Base-by-base conservation (phyloP, 2,888 invertebrate genomes). In the Nephrotoma guestfalica region DNA sequence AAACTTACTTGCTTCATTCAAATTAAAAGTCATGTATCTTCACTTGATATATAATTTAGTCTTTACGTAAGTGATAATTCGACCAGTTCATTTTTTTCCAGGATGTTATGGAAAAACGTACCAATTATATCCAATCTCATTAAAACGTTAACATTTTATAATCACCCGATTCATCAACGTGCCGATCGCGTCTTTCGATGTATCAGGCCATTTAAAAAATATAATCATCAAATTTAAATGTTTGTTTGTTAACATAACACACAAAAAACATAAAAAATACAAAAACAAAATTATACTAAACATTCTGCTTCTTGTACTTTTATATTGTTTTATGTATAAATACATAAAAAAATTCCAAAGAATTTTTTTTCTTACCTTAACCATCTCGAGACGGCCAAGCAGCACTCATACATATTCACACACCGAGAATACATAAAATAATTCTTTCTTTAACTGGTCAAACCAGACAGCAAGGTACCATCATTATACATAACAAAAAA, bases 391-490 rank as follows among this genome's bases (percentile, higher is more conserved):
- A 11, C 30, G 71, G 71, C 71, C 71, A 71, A 57, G 71, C 71
- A 15, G 30, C 51, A 15, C 51, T 15, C 51, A 57, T n/a, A 41
- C n/a, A 41, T 6, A 83, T 40, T 40, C n/a, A 83, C 4, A 41
- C 83, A 83, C 13, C 40, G 40, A 15, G 71, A 30, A 30, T 30
- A 71, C 30, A 41, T 84, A 3, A 30, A 30, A 84, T 71, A 13
- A n/a, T 41, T 84, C 13, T 71, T 51, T 5, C 15, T 51, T 84
- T 84, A 84, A 84, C 84, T 84, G 84, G 84, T 84, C 84, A 84
- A 84, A 84, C 84, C 84, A 84, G 84, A 84, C 84, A 84, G 84
- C 84, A 84, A 84, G 84, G 84, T 84, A 84, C 84, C 84, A 84
- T 84, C 84, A 42, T 84, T 84, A 84, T 84, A 42, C 15, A 41